Evolutionary conservation across 92 coral and sea anemone genomes (phyloP).

Genomic region (Siderastrea radians): DNA sequence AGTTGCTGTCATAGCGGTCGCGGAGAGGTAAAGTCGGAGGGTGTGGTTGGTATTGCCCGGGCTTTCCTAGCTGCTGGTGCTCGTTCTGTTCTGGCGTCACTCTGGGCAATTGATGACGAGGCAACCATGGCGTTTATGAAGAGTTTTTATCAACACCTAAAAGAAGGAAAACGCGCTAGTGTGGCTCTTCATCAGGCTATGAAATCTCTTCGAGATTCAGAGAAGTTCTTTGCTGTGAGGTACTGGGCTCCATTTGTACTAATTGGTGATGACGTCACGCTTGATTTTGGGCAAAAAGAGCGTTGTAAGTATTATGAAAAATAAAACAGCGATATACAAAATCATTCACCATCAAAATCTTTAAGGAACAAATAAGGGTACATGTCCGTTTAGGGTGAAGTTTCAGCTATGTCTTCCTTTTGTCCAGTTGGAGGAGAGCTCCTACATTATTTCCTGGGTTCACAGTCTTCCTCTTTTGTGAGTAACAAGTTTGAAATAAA

Average conservation of each 20-base stretch:
- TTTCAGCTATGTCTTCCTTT: too few relatives aligned
- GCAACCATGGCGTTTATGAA: slow-evolving; percentile 9
- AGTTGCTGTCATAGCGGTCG: slow-evolving; percentile 30
- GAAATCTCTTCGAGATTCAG: not conserved
- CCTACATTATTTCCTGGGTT: too few relatives aligned
- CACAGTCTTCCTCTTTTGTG: too few relatives aligned
- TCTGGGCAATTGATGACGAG: slow-evolving; percentile 24
- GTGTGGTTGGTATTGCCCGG: slow-evolving; percentile 36
- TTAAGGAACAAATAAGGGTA: too few relatives aligned
- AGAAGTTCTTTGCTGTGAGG: not conserved
- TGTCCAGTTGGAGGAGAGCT: too few relatives aligned
- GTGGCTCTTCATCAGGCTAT: slow-evolving; percentile 10
- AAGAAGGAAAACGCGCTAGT: slow-evolving; percentile 1
- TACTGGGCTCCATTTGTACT: slow-evolving; percentile 9
- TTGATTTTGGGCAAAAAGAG: not conserved
- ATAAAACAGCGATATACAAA: too few relatives aligned
- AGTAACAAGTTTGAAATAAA: too few relatives aligned
- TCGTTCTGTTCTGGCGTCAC: slow-evolving; percentile 30
- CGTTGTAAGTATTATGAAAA: not conserved
- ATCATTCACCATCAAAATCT: too few relatives aligned
- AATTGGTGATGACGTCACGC: slow-evolving; percentile 17
- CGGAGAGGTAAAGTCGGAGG: slow-evolving; percentile 26
- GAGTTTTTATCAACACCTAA: not conserved
- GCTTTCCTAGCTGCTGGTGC: slow-evolving; percentile 43
- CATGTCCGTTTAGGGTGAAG: too few relatives aligned